Base-by-base conservation (phyloP, 1,140 invertebrate genomes). In the Stenopsyche tienmushanensis region DNA sequence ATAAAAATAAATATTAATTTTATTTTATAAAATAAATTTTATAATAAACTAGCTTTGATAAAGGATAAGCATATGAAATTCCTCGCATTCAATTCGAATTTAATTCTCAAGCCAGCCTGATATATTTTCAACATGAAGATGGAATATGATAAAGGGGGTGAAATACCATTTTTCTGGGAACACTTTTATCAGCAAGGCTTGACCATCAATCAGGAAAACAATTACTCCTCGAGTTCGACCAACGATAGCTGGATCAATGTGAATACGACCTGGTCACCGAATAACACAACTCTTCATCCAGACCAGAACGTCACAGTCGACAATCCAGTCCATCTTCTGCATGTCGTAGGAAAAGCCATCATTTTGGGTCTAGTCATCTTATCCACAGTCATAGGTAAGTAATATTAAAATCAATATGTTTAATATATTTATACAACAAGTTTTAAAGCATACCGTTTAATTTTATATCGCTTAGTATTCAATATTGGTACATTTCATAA, bases 311-410 rank as follows among this genome's bases (percentile, higher is more conserved):
- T 1, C 72, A 75, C 29, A 8, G 25, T 5, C 15, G 64, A 53
- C 1, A 63, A n/a, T 64, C 8, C 54, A n/a, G 71, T 78, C 3
- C 74, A 74, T 18, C 73, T 81, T 18, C 67, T 80, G 7, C 77
- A 77, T 62, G 78, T 77, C 42, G 75, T 76, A 50, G 72, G 71
- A 65, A 81, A 80, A 70, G 79, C 79, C 20, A 72, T 80, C 18
- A 66, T 80, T 1, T 75, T 81, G 18, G 79, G 79, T 25, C 70
- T 81, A 60, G 76, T 81, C 49, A 81, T 81, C 52, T 72, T 81
- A 60, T 77, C 79, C 45, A 81, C 79, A 60, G 77, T 81, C 63
- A 75, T 81, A 65, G 79, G 78, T 81, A 73, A 72, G 69, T 71
- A n/a, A n/a, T n/a, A n/a, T n/a, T n/a, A n/a, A n/a, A n/a, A n/a